Base-by-base conservation (phyloP, 2,888 invertebrate species). In the Mechanitis messenoides region DNA sequence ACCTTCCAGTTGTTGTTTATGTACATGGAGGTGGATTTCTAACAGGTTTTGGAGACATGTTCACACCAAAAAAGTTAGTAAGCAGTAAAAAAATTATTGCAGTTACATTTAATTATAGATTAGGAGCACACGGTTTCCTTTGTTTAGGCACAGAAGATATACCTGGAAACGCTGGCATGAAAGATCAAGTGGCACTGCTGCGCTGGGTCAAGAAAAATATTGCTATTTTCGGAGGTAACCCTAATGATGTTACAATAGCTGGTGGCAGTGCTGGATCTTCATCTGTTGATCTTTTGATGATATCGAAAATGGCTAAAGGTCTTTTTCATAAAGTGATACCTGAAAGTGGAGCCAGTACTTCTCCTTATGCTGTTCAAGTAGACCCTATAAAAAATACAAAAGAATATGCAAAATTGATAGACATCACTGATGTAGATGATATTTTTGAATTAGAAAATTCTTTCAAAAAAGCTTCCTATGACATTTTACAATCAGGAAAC, bases 21-120 rank as follows among this genome's bases (percentile, higher is more conserved):
- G 45, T 6, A 45, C n/a, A n/a, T n/a, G n/a, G n/a, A n/a, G 90
- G 90, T 3, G 84, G 75, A 3, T 87, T 78, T 64, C 74, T 81
- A 68, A 55, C 73, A 2, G 87, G 86, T 5, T 72, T 61, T 42
- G 82, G 84, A 1, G 73, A 72, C 28, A 68, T 74, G 0, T 53
- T 74, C 11, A 57, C 70, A 59, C 56, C 74, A 1, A 72, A 73
- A 55, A 73, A 75, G 59, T 62, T 84, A n/a, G 71, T 74, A 0
- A 61, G 64, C 2, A 70, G 67, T 1, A 72, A 78, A 42, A 66
- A 81, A 68, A 57, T 83, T 0, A 74, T 84, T 53, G 66, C 67
- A n/a, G n/a, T n/a, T n/a, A n/a, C n/a, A n/a, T n/a, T n/a, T n/a
- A n/a, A n/a, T n/a, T n/a, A n/a, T n/a, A n/a, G n/a, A n/a, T n/a